Base-by-base conservation (phyloP, 1,140 invertebrate genomes). In the Drosophila suzukii region DNA sequence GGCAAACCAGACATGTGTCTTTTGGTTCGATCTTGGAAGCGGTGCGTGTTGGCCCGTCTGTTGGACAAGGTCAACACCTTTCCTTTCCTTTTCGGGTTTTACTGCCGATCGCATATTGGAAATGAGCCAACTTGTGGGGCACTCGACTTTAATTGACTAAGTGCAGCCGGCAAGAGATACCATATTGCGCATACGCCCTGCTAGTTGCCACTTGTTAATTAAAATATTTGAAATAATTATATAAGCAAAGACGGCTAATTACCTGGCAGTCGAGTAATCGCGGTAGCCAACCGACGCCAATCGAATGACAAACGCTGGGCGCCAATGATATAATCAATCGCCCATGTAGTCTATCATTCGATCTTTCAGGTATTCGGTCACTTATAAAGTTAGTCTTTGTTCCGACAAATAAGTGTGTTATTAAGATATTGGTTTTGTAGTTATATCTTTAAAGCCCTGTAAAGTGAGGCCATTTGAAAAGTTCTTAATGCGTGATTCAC, bases 21-120 rank as follows among this genome's bases (percentile, higher is more conserved):
- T 43, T 57, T 71, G 61, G 57, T 36, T 20, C 7, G 44, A 20
- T 43, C 27, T 27, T 27, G 27, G 27, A 27, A 41, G 17, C 41
- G 58, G 17, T 85, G 81, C 78, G 82, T 82, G 79, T 27, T 58
- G 71, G 73, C 20, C 36, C 7, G n/a, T 11, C 30, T 8, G 11
- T n/a, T 12, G 10, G 43, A 75, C 88, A 90, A 90, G 88, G 88
- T 91, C 78, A 88, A 91, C 88, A 81, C 88, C 88, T 91, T 91
- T 91, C 88, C 88, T 83, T 90, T 72, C 66, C 68, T 71, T 71
- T 71, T 71, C 54, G 66, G 68, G 68, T 43, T 71, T 46, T 47
- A 44, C 41, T 24, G 57, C 8, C 74, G 65, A 51, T 24, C 63
- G 41, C 34, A 54, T 70, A 70, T 70, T 39, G 67, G 50, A 56